Evolutionary conservation across 92 coral and sea anemone genomes (phyloP).

Genomic region (Phenganax stokvisi): DNA sequence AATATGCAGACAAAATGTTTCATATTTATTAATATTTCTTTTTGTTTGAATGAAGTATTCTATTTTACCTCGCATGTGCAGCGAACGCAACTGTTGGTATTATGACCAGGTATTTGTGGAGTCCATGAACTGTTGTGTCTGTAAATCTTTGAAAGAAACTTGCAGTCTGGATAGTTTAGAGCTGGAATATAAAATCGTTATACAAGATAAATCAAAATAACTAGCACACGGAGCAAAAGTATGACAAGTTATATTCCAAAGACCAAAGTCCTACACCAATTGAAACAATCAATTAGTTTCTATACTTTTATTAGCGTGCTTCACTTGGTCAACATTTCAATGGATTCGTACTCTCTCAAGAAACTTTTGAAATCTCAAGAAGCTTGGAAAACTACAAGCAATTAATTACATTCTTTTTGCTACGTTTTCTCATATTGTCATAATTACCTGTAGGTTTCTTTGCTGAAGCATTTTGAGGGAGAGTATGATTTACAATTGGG

Average conservation of each 20-base stretch:
- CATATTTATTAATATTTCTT: neutral
- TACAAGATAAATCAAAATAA: neutral
- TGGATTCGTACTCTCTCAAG: no score
- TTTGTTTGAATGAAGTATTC: no score
- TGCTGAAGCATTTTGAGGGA: constrained; percentile 1
- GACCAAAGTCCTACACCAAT: no score
- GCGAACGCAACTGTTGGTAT: constrained; percentile 6
- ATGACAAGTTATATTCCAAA: no score
- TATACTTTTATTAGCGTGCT: no score
- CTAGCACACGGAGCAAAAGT: no score
- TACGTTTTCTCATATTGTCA: neutral
- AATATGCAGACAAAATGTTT: neutral
- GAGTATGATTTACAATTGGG: neutral
- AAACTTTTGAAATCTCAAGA: no score
- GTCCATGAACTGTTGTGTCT: constrained; percentile 31
- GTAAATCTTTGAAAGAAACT: neutral
- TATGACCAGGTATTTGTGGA: constrained; percentile 22
- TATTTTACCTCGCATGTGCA: constrained; percentile 23
- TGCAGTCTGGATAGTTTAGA: neutral
- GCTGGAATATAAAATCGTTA: neutral
- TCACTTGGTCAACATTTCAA: no score
- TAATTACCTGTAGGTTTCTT: neutral
- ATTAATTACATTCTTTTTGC: neutral
- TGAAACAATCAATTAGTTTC: no score
- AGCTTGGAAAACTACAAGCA: no score